Percentiles rank a stretch among this genome's conserved stretches.
Conservation (phyloP, 2,113 vertebrate species). For the Stegastes partitus region DNA sequence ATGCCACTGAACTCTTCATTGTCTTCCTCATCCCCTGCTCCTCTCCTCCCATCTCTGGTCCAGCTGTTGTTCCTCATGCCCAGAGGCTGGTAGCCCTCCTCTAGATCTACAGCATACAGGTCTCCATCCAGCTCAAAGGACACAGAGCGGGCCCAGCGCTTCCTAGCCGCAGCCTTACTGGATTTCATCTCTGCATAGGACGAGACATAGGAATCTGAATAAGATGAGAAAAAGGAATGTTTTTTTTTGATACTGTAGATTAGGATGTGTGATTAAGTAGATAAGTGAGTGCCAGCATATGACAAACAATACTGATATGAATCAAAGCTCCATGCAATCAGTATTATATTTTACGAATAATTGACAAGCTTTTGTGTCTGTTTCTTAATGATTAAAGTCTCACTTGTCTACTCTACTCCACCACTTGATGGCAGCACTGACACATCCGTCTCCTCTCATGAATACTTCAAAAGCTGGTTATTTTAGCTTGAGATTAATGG, state of each 20-base stretch:
- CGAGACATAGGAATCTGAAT: constrained; percentile 33
- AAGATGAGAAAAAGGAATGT: constrained; percentile 4
- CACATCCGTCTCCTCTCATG: constrained; percentile 36
- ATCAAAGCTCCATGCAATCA: background rate
- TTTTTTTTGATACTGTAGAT: constrained; percentile 13
- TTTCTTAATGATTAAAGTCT: constrained; percentile 4
- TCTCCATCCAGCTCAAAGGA: constrained; percentile 86
- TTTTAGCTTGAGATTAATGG: constrained; percentile 57
- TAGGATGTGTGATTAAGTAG: background rate
- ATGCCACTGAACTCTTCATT: constrained; percentile 91
- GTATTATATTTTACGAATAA: constrained; percentile 6
- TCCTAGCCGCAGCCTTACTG: constrained; percentile 79
- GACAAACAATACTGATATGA: background rate
- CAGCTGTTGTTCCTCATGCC: constrained; percentile 84
- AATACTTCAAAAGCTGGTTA: constrained; percentile 50
- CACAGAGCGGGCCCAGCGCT: constrained; percentile 89
- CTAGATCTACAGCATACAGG: constrained; percentile 84
- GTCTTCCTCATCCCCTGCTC: constrained; percentile 79
- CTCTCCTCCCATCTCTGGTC: constrained; percentile 61
- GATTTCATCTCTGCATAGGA: constrained; percentile 88
- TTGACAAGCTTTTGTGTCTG: background rate
- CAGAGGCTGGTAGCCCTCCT: constrained; percentile 82
- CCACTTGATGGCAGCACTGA: constrained; percentile 79
- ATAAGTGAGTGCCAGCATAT: background rate
- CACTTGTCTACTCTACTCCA: background rate